Evolutionary conservation across 2,113 vertebrate genomes (phyloP).

Genomic region (Erythrocercus mccallii): DNA sequence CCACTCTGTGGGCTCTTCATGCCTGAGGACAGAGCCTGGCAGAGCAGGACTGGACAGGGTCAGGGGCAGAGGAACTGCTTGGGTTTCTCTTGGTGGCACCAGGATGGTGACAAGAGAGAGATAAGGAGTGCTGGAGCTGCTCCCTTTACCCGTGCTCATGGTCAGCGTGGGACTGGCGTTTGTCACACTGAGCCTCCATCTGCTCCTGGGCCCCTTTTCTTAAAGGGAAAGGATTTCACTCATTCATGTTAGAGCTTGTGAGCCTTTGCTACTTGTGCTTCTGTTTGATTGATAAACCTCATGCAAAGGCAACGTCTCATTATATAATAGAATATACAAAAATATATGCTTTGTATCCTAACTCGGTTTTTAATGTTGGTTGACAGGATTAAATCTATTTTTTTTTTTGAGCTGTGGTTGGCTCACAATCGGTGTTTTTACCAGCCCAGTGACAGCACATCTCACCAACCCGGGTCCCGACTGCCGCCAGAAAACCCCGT

Average conservation of each 20-base stretch:
- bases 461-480: not conserved
- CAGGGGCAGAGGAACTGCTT: not conserved
- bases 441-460: not conserved
- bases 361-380: not conserved
- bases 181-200: not conserved
- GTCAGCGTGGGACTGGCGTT: not conserved
- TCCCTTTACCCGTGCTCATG: not conserved
- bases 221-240: not conserved
- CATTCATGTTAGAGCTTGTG: not conserved
- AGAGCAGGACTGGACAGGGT: not conserved
- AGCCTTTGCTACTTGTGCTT: not conserved
- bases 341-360: not conserved
- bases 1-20: not conserved
- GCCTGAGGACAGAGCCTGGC: not conserved
- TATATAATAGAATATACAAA: not conserved
- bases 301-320: not conserved
- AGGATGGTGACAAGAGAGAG: not conserved
- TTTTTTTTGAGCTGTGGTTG: not conserved
- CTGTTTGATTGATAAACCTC: not conserved
- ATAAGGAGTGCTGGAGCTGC: not conserved
- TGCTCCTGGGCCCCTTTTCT: not conserved
- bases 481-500: fast-evolving
- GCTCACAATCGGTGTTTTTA: not conserved
- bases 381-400: not conserved
- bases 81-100: not conserved